phyloP scores from a whole-genome alignment of 2,888 invertebrate species.

The Tridacna gigas region DNA sequence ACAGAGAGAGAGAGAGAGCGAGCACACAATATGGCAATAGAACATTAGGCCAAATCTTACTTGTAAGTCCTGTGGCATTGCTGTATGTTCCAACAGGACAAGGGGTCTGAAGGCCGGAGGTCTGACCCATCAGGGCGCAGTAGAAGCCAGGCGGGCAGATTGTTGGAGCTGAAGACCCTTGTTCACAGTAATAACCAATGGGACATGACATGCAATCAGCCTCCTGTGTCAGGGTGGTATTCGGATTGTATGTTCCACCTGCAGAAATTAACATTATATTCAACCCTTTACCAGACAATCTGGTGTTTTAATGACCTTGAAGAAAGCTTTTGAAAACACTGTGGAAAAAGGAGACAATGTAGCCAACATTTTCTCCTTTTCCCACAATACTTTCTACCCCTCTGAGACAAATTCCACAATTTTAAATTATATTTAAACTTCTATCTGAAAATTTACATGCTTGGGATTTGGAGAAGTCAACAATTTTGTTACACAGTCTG shows the following conservation, averaged over 20 bases:
- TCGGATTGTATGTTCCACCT: constrained; percentile 81
- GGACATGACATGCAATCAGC: constrained; percentile 73
- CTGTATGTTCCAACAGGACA: constrained; percentile 83
- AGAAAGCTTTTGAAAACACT: constrained; percentile 3
- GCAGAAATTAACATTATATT: constrained; percentile 10
- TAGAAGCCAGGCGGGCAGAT: constrained; percentile 80
- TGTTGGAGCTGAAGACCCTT: constrained; percentile 64
- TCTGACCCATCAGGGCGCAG: constrained; percentile 70
- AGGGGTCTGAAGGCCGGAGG: constrained; percentile 77
- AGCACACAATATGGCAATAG: no score
- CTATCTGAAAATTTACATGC: no score
- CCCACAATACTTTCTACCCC: background rate
- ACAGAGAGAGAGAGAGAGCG: no score
- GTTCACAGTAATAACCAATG: constrained; percentile 74
- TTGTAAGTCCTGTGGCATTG: constrained; percentile 69
- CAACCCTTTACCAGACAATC: background rate
- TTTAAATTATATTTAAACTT: no score
- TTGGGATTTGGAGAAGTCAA: background rate
- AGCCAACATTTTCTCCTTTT: background rate
- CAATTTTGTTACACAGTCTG: no score
- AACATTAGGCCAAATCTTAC: constrained; percentile 63
- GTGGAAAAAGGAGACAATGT: background rate
- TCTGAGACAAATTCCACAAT: no score
- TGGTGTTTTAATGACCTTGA: no score
- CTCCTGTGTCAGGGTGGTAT: constrained; percentile 69